phyloP scores from a whole-genome alignment of 92 coral and sea anemone genomes.

The Zoanthus solanderi region DNA sequence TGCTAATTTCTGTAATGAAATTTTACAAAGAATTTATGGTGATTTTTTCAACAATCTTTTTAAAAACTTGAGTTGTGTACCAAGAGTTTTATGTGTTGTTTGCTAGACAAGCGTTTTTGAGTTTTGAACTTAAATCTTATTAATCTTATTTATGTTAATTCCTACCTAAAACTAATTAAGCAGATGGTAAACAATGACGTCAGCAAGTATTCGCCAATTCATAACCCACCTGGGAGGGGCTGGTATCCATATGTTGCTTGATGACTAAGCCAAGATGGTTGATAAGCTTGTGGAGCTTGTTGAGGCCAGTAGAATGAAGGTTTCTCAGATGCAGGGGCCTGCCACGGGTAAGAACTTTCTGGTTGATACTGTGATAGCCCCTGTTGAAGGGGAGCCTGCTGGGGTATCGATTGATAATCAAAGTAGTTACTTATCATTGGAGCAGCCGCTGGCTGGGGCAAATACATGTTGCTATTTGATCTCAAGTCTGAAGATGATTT shows the following conservation, averaged over 20 bases:
- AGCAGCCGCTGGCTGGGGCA: background rate
- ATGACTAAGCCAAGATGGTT: constrained; percentile 7
- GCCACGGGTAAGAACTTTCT: constrained; percentile 28
- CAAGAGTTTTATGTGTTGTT: no score
- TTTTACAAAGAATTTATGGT: no score
- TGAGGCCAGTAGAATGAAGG: constrained; percentile 43
- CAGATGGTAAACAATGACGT: no score
- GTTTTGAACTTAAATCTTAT: no score
- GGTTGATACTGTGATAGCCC: constrained; percentile 35
- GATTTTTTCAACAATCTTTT: no score
- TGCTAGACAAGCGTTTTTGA: no score
- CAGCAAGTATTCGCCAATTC: background rate
- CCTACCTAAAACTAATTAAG: no score
- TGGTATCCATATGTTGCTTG: constrained; percentile 3
- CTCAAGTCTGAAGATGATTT: constrained; percentile 10
- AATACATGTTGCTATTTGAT: constrained; percentile 1
- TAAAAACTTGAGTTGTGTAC: no score
- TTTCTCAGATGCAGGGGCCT: constrained; percentile 18
- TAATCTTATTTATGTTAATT: no score
- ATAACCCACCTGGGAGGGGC: constrained; percentile 2
- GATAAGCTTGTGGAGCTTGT: constrained; percentile 19
- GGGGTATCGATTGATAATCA: constrained; percentile 29
- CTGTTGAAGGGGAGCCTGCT: constrained; percentile 21
- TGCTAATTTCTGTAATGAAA: no score
- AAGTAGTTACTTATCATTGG: constrained; percentile 22